Conservation (phyloP, 2,888 invertebrate species). For the Archaeoteleia sp. region DNA sequence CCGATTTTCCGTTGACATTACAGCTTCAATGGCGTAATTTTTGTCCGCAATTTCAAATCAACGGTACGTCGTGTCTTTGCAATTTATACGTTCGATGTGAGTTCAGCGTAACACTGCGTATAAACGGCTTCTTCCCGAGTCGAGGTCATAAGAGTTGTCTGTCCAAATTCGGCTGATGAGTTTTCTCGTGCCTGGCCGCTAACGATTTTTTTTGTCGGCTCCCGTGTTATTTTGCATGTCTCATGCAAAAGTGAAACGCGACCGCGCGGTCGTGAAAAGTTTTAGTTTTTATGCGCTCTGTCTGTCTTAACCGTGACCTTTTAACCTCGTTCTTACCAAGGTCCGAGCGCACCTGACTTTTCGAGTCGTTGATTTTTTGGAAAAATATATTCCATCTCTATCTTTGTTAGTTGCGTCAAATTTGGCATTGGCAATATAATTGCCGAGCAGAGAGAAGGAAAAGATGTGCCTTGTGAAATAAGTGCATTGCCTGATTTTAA, state of each 20-base stretch:
- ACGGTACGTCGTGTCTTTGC: neutral
- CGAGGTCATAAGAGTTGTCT: conserved; percentile 40
- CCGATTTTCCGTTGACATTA: conserved; percentile 38
- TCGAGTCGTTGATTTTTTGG: too few species aligned
- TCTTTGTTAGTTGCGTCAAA: too few species aligned
- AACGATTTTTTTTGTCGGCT: conserved; percentile 2
- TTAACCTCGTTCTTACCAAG: conserved; percentile 52
- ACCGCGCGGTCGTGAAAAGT: neutral
- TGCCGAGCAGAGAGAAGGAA: conserved; percentile 14
- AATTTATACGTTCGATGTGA: neutral
- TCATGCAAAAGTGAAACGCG: neutral
- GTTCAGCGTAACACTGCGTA: conserved; percentile 3
- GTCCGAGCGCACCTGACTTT: conserved; percentile 48
- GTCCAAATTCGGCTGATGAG: conserved; percentile 37
- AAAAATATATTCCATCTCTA: too few species aligned
- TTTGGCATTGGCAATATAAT: too few species aligned
- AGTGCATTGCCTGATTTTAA: conserved; percentile 11
- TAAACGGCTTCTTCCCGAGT: conserved; percentile 32
- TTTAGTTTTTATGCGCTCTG: neutral
- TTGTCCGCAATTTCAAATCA: neutral
- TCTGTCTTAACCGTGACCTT: conserved; percentile 44
- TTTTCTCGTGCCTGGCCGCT: neutral
- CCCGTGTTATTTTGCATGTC: neutral
- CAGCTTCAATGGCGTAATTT: conserved; percentile 30
- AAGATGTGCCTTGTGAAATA: conserved; percentile 45